Conservation (phyloP, 2,113 vertebrate species). For the Silurus glanis region DNA sequence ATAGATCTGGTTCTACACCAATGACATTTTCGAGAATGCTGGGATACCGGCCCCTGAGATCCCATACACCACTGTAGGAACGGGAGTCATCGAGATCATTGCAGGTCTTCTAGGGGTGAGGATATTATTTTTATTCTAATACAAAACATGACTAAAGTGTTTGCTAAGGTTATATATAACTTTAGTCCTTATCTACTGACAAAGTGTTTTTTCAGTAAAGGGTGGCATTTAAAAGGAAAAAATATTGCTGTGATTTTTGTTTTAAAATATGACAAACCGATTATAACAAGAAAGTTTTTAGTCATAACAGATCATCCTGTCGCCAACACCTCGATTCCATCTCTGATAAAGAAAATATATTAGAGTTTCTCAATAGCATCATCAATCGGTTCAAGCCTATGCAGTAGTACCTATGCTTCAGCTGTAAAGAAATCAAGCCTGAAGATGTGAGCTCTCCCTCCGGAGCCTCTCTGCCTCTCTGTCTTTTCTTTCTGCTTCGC, state of each 20-base stretch:
- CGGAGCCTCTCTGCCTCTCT: constrained; percentile 18
- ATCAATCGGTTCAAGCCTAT: neutral
- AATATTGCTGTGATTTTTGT: neutral
- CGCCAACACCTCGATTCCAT: neutral
- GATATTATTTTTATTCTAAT: constrained; percentile 1
- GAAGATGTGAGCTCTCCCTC: constrained; percentile 20
- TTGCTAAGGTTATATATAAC: neutral
- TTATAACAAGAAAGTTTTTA: constrained; percentile 4
- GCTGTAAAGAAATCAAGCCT: constrained; percentile 25
- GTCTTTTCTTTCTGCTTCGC: constrained; percentile 43
- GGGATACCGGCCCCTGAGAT: constrained; percentile 79
- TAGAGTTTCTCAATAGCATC: neutral
- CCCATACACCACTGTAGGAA: constrained; percentile 84
- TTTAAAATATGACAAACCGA: neutral
- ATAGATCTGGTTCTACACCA: constrained; percentile 95
- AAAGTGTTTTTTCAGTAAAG: neutral
- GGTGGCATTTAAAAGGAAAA: neutral
- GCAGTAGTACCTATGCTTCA: neutral
- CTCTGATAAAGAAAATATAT: neutral
- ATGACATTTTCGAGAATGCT: constrained; percentile 83
- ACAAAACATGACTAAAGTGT: neutral
- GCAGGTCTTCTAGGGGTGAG: constrained; percentile 84
- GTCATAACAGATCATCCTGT: neutral
- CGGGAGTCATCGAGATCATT: constrained; percentile 80
- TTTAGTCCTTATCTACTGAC: neutral